These are phyloP conservation scores for Megaceryle torquata DNA, from an alignment of 2,113 vertebrate species.

Conservation along the genomic window DNA sequence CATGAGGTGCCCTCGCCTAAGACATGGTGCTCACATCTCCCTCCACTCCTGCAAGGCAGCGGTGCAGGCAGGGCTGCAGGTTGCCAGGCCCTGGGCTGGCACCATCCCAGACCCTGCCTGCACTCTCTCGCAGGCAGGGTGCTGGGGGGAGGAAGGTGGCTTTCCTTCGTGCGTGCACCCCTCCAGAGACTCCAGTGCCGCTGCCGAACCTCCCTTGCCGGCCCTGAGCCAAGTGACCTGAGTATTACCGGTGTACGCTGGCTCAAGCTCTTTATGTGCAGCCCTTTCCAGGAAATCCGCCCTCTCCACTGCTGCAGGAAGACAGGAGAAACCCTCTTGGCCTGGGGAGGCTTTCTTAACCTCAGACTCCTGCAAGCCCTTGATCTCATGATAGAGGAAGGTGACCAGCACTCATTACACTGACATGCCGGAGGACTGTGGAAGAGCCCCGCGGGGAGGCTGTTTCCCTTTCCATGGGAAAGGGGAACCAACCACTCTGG, in stretches of 20 bases:
- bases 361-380: background rate
- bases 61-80: slow-evolving; percentile 22
- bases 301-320: background rate
- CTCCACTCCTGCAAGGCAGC: background rate
- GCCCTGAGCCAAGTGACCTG: background rate
- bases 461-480: background rate
- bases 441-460: background rate
- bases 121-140: background rate
- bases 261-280: slow-evolving; percentile 28
- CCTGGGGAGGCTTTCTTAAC: background rate
- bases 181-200: background rate
- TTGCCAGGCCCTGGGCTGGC: slow-evolving; percentile 34
- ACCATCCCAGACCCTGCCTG: background rate
- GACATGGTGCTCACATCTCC: slow-evolving; percentile 5
- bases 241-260: background rate
- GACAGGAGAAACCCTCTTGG: background rate
- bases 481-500: background rate
- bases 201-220: background rate
- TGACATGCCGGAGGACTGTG: background rate
- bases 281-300: background rate
- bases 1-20: slow-evolving; percentile 70
- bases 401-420: background rate
- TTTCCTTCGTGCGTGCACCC: accelerated
- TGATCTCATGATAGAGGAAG: background rate
- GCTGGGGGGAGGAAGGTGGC: background rate